Conservation (phyloP, 2,113 vertebrate genomes). For the Panthera leo region DNA sequence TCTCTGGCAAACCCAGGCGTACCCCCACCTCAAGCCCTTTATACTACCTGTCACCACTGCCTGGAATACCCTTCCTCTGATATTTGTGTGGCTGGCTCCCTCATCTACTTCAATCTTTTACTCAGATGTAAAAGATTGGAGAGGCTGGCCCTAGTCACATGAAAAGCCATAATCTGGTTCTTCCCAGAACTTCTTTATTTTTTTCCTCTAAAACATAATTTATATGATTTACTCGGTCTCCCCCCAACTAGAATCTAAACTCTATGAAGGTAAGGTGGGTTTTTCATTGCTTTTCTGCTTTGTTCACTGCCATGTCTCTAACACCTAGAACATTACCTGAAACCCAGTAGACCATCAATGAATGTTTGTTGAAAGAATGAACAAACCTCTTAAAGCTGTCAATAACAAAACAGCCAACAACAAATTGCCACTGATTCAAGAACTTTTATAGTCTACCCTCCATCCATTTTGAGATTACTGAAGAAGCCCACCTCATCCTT, state of each 20-base stretch:
- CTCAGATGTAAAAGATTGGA: not conserved
- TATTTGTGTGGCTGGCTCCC: not conserved
- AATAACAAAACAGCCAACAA: not conserved
- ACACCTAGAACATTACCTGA: not conserved
- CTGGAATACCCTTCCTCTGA: not conserved
- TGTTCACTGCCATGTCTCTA: not conserved
- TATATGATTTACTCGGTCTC: not conserved
- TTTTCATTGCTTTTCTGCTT: not conserved
- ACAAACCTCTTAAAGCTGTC: not conserved
- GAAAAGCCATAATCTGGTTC: not conserved
- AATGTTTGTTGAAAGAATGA: not conserved
- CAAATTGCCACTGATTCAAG: not conserved
- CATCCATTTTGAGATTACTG: not conserved
- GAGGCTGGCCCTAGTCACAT: not conserved
- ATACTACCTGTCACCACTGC: not conserved
- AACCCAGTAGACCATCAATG: not conserved
- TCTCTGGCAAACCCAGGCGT: not conserved
- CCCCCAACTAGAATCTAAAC: not conserved
- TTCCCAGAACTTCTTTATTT: not conserved
- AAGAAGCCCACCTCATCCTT: not conserved
- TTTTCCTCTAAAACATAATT: not conserved
- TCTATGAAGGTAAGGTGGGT: not conserved
- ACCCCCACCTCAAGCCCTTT: not conserved
- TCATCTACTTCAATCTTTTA: not conserved
- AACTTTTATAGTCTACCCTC: not conserved